Base-by-base conservation (phyloP, 2,888 invertebrate species). In the Drosophila lutescens region DNA sequence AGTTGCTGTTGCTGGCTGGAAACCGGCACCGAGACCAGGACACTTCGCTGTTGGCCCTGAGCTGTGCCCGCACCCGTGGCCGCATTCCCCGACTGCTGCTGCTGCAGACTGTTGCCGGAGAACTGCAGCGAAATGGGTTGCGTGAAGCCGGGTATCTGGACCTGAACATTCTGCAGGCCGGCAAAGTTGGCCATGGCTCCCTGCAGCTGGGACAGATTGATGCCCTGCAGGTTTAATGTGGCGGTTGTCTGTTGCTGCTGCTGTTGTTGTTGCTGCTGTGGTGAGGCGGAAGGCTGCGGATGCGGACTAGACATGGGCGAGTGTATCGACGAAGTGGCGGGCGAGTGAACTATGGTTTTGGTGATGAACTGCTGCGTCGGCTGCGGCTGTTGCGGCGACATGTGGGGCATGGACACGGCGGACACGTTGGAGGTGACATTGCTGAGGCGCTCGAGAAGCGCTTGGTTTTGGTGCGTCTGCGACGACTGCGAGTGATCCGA, bases 61-160 rank as follows among this genome's bases (percentile, higher is more conserved):
- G 78, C 54, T 40, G 74, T 77, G 47, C 54, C 70, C 36, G 68
- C 55, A 41, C 79, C 69, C 4, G 71, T 58, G 4, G 74, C 70
- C 13, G 57, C 68, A 43, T 43, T 53, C 0, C 66, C 69, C 13
- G 61, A 17, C 47, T 83, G 86, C 46, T 78, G 85, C 44, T 81
- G 74, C 56, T 92, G 92, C 65, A 93, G 90, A 8, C 93, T 93
- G 38, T 95, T 94, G 36, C 95, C 94, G 41, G 96, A 95, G 69
- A 96, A 92, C 43, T 96, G 95, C 84, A 96, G 93, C 54, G 97
- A 97, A 81, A 97, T 96, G 5, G 97, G 97, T 79, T 97, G 96
- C n/a, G 96, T 94, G 61, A 97, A 94, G 43, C 96, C 97, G 12
- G 97, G 96, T 86, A 97, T 95, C 90, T 97, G 97, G 51, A 96